Evolutionary conservation across 2,888 invertebrate genomes (phyloP).

Genomic region (Bimastos eiseni): DNA sequence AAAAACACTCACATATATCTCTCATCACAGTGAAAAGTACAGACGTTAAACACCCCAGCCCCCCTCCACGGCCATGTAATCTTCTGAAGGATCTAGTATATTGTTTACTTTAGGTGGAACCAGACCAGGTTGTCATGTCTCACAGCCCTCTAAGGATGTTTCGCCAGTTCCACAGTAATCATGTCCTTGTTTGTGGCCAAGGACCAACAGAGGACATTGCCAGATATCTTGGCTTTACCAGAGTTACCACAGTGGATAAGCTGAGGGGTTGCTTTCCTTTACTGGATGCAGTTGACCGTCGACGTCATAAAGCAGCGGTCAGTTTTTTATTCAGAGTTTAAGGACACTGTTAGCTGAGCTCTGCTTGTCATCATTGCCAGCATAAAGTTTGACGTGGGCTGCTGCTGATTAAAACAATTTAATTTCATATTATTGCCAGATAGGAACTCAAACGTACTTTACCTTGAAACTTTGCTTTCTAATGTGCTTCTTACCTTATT

Average conservation of each 20-base stretch:
- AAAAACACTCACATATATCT: background rate
- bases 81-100: background rate
- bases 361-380: background rate
- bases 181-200: slow-evolving; percentile 70
- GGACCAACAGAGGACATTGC: slow-evolving; percentile 67
- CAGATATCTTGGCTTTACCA: slow-evolving; percentile 68
- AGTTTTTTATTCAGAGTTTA: slow-evolving; percentile 37
- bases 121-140: slow-evolving; percentile 71
- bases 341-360: background rate
- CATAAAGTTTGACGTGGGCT: background rate
- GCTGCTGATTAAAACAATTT: background rate
- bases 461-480: background rate
- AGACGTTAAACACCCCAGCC: background rate
- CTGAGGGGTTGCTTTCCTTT: slow-evolving; percentile 68
- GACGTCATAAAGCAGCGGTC: slow-evolving; percentile 60
- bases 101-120: slow-evolving; percentile 60
- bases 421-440: background rate
- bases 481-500: background rate
- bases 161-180: slow-evolving; percentile 68
- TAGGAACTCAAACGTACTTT: background rate
- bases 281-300: slow-evolving; percentile 69
- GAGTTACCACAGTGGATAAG: slow-evolving; percentile 67
- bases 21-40: background rate
- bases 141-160: slow-evolving; percentile 71
- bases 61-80: background rate